Base-by-base conservation (phyloP, 2,797 vertebrate species). In the Pangasius macronema region DNA sequence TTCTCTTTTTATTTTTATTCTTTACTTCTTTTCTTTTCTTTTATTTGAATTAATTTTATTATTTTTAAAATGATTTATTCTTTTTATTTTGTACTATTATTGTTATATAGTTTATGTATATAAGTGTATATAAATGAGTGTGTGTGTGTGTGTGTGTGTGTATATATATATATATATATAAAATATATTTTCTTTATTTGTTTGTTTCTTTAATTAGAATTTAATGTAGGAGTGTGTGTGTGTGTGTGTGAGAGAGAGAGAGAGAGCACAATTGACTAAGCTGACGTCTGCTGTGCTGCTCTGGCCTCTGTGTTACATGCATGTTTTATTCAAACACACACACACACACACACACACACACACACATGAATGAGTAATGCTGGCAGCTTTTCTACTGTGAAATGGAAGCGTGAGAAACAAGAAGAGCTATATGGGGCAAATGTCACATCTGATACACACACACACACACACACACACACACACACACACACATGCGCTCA, bases 281-380 rank as follows among this genome's bases (percentile, higher is more conserved):
- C 73, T 70, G 82, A 22, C 24, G 16, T 82, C 76, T 20, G 46
- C 10, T 53, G 53, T 49, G 46, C 65, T 53, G 57, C 75, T 24
- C n/a, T 83, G 57, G 87, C 72, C 75, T 51, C 46, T 49, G 55
- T 68, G 53, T 85, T 85, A 82, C 84, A 82, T 42, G 10, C 84
- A 85, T 90, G 85, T 87, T 90, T 90, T 73, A 88, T 88, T 87
- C 46, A 87, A 63, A 42, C 39, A 42, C 39, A 39, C 39, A 42
- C 4, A 55, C 72, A 53, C 59, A 14, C 42, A 63, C 49, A 67
- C 82, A 36, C 46, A 39, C 55, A 22, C 84, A 39, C 73, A 85
- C 86, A 85, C 55, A 63, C 13, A 83, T 77, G 55, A 83, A 87
- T 83, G 65, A 89, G 70, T 89, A 85, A 89, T 89, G 83, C 36